phyloP scores from a whole-genome alignment of 2,113 vertebrate species.

The Setophaga kirtlandii region DNA sequence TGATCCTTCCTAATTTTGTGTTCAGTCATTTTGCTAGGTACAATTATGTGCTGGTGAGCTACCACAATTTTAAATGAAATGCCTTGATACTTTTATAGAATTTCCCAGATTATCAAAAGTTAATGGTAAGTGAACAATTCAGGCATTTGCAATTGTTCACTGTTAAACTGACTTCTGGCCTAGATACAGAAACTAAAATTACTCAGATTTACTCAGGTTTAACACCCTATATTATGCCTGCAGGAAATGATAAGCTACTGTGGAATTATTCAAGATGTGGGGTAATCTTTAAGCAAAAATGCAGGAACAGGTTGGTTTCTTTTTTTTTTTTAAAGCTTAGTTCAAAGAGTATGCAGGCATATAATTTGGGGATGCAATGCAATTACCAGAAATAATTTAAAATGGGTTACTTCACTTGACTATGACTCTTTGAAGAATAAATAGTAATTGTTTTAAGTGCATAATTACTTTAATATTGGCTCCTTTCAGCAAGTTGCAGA shows the following conservation, averaged over 20 bases:
- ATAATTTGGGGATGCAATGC: constrained; percentile 64
- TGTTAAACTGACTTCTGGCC: constrained; percentile 35
- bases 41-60: background rate
- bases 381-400: constrained; percentile 68
- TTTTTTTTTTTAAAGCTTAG: background rate
- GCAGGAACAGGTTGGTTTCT: background rate
- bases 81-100: background rate
- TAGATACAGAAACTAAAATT: constrained; percentile 53
- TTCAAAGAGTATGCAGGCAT: constrained; percentile 61
- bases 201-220: constrained; percentile 41
- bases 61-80: background rate
- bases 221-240: constrained; percentile 29
- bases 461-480: constrained; percentile 69
- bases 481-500: constrained; percentile 62
- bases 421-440: constrained; percentile 68
- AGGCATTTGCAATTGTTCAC: background rate
- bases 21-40: background rate
- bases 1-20: background rate
- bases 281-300: constrained; percentile 53
- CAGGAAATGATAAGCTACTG: constrained; percentile 55
- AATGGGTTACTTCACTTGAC: constrained; percentile 58
- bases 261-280: constrained; percentile 47
- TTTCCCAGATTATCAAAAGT: background rate
- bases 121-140: background rate
- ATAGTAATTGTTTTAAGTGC: constrained; percentile 71